Evolutionary conservation across 2,797 vertebrate genomes (phyloP).

Genomic region (Aphelocoma californica): DNA sequence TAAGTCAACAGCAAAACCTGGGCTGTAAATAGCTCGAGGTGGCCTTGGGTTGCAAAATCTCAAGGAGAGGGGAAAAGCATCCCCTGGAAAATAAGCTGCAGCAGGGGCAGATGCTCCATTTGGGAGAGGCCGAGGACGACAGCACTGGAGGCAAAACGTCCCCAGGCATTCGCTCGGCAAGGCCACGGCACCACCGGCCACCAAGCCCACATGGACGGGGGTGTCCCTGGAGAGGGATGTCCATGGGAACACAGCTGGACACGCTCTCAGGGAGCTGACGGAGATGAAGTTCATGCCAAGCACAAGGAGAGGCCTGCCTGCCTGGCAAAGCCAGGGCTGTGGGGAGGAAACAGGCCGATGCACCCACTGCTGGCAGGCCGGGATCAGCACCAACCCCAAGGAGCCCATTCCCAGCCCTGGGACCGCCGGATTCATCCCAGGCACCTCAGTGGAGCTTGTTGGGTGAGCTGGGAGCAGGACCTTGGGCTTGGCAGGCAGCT

Average conservation of each 20-base stretch:
- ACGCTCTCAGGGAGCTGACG: rapidly evolving
- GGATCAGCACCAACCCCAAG: not conserved
- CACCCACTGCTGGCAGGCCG: rapidly evolving
- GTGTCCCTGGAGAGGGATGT: rapidly evolving
- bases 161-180: rapidly evolving
- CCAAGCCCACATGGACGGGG: rapidly evolving
- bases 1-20: constrained; percentile 18
- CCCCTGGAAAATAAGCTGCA: not conserved
- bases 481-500: not conserved
- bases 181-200: rapidly evolving
- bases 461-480: not conserved
- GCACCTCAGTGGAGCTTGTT: rapidly evolving
- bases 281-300: not conserved
- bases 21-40: not conserved
- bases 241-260: not conserved
- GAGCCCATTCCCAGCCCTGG: not conserved
- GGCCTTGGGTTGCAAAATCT: not conserved
- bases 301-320: not conserved
- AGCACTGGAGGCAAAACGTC: rapidly evolving
- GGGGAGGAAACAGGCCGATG: not conserved
- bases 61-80: not conserved
- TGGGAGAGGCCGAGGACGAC: not conserved
- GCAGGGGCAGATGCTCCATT: rapidly evolving
- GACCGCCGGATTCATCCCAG: rapidly evolving
- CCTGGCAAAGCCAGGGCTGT: not conserved